phyloP scores from a whole-genome alignment of 35 echinoderm and acorn worm species.

The Diadema setosum region DNA sequence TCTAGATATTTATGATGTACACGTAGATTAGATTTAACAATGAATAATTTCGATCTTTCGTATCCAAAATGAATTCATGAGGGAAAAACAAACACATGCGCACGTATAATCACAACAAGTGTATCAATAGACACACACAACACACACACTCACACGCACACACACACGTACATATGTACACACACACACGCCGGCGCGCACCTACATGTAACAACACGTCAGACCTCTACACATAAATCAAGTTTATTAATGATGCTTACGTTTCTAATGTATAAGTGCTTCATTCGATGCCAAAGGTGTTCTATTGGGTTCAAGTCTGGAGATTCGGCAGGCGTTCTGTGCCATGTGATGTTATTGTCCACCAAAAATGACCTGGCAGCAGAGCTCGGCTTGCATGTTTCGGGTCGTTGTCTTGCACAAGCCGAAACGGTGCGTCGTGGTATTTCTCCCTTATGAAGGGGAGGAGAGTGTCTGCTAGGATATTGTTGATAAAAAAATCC shows the following conservation, averaged over 20 bases:
- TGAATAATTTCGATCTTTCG: not conserved
- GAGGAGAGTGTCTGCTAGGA: not conserved
- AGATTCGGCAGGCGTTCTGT: conserved; percentile 29
- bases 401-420: conserved; percentile 61
- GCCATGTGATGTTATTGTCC: conserved; percentile 14
- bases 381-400: too few species aligned
- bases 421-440: not conserved
- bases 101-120: not conserved
- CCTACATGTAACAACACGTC: not conserved
- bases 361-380: conserved; percentile 13
- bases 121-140: not conserved
- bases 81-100: too few species aligned
- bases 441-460: not conserved
- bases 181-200: not conserved
- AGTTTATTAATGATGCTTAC: not conserved
- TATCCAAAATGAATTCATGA: too few species aligned
- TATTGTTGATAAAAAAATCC: conserved; percentile 1
- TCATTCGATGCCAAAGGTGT: conserved; percentile 35
- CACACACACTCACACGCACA: not conserved
- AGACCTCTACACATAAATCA: too few species aligned
- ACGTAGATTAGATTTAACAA: not conserved
- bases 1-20: not conserved
- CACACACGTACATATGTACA: not conserved
- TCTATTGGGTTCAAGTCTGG: conserved; percentile 42
- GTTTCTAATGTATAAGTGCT: conserved; percentile 14